Conservation (phyloP, 2,797 vertebrate genomes). For the Amblyraja radiata region DNA sequence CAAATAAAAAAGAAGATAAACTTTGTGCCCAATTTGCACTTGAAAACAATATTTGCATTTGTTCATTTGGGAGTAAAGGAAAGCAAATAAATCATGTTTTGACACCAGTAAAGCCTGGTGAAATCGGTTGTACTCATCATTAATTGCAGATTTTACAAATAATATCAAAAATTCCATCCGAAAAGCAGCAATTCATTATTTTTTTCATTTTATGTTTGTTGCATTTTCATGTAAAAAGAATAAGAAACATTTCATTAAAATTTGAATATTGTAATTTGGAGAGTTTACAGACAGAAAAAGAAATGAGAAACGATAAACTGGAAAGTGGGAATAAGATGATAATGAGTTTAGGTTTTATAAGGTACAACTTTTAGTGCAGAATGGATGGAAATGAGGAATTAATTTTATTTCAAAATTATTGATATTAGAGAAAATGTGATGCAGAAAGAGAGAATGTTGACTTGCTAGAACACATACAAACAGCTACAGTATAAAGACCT, state of each 20-base stretch:
- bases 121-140: background rate
- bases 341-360: background rate
- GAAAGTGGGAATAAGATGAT: background rate
- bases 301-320: background rate
- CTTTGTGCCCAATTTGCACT: background rate
- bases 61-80: background rate
- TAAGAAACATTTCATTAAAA: background rate
- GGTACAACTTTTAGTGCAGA: background rate
- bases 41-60: background rate
- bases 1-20: background rate
- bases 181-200: background rate
- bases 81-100: background rate
- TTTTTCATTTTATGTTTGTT: background rate
- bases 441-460: background rate
- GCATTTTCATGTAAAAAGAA: background rate
- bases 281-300: background rate
- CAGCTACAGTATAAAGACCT: background rate
- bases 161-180: background rate
- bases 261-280: background rate
- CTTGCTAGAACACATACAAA: background rate
- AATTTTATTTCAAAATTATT: background rate
- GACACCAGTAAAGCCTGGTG: background rate
- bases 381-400: background rate
- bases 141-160: background rate
- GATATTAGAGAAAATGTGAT: background rate